These are phyloP conservation scores for Cirrhinus molitorella DNA, from an alignment of 2,797 vertebrate species.

Conservation along the genomic window DNA sequence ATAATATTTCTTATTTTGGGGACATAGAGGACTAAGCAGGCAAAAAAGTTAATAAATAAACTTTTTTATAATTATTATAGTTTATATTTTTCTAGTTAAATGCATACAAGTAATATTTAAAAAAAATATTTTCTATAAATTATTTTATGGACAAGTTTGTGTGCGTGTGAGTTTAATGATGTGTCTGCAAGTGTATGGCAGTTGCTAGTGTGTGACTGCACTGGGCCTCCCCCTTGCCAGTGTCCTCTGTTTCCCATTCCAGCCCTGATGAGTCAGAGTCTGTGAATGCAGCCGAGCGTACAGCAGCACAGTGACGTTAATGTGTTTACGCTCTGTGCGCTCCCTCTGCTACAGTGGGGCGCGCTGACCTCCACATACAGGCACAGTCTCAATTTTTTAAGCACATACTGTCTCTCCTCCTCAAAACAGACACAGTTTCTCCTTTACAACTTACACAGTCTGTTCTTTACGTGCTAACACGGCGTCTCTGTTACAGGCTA, in stretches of 20 bases:
- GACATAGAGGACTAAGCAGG: background rate
- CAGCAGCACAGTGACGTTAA: conserved; percentile 62
- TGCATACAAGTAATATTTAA: background rate
- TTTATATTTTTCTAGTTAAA: background rate
- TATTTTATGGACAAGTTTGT: no score
- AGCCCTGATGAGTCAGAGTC: conserved; percentile 70
- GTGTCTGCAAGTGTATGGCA: conserved; percentile 36
- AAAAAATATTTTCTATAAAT: no score
- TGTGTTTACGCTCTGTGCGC: conserved; percentile 64
- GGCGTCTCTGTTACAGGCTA: background rate
- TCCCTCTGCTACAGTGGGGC: conserved; percentile 53
- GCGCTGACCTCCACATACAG: conserved; percentile 58
- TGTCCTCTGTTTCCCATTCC: conserved; percentile 64
- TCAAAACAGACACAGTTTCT: conserved; percentile 10
- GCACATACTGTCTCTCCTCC: conserved; percentile 32
- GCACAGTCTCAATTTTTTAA: conserved; percentile 38
- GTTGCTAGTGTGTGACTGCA: conserved; percentile 41
- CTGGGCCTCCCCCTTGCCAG: conserved; percentile 37
- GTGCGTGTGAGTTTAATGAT: conserved; percentile 22
- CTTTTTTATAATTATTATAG: background rate
- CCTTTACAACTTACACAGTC: conserved; percentile 1
- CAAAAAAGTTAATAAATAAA: no score
- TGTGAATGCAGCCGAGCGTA: conserved; percentile 67
- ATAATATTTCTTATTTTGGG: background rate
- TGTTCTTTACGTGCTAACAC: background rate